A percentile compares a stretch with the other conserved stretches of the same genome.
Conservation (phyloP, 2,113 vertebrate genomes). For the Xiphias gladius region DNA sequence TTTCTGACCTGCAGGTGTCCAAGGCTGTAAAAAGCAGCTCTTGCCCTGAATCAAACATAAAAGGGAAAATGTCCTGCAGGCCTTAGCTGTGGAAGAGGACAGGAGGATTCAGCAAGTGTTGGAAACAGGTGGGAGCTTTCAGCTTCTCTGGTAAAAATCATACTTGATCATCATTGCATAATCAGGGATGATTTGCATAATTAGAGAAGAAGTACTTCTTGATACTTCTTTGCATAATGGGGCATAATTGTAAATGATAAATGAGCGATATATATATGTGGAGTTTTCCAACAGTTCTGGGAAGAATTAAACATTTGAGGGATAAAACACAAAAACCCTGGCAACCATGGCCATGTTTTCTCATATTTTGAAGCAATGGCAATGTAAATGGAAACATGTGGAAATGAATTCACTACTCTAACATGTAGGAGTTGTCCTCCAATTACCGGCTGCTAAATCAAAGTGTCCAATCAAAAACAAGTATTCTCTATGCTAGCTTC, state of each 20-base stretch:
- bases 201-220: neutral
- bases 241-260: neutral
- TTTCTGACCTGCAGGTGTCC: slow-evolving; percentile 72
- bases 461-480: neutral
- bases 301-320: neutral
- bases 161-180: slow-evolving; percentile 12
- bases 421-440: neutral
- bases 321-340: neutral
- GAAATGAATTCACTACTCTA: neutral
- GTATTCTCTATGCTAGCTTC: neutral
- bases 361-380: neutral
- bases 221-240: slow-evolving; percentile 3
- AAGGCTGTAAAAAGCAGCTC: slow-evolving; percentile 51
- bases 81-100: neutral
- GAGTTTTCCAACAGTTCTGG: neutral
- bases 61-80: slow-evolving; percentile 58
- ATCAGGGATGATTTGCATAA: slow-evolving; percentile 10
- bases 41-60: slow-evolving; percentile 60
- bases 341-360: neutral
- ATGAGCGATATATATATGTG: neutral
- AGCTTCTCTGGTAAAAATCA: slow-evolving; percentile 21
- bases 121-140: slow-evolving; percentile 43
- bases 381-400: neutral
- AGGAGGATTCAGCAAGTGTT: slow-evolving; percentile 18
- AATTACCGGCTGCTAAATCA: neutral